Base-by-base conservation (phyloP, 2,113 vertebrate species). In the Microcebus jonahi region DNA sequence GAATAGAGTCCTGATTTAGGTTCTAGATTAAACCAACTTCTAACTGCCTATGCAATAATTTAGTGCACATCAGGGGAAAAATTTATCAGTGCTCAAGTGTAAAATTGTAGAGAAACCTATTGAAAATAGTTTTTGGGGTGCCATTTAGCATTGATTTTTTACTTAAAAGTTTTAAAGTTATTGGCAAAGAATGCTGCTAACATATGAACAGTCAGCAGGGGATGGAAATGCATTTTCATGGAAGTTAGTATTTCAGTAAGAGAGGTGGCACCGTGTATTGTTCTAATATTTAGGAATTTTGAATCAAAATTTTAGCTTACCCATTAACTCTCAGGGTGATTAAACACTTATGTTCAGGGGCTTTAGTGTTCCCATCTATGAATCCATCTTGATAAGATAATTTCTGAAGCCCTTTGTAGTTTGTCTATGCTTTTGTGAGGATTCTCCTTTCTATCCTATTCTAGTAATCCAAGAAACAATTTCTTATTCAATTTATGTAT, bases 1-100 rank as follows among this genome's bases (percentile, higher is more conserved):
- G 57, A 81, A 79, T 42, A 84, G 57, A 67, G 34, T 93, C 89
- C 88, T 76, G 25, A 82, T 45, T 68, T 80, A 34, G 5, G 36
- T 77, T 93, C 59, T 45, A 91, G 73, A 76, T 88, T 76, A 91
- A 97, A 87, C n/a, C 25, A 67, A 3, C 65, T 87, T 90, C 55
- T 45, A 68, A 7, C 36, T 85, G 8, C 48, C 50, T 17, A 45
- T 77, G 45, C 12, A 85, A 80, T 81, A 92, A 89, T 85, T 71
- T 50, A 85, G 88, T 71, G 5, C 14, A 71, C 9, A 65, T 80
- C 12, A 67, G 36, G 39, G 80, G 14, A n/a, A 42, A 96, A 94
- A 76, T 36, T 8, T n/a, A 89, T 68, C 31, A 63, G 57, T 57
- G 93, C 48, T 34, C 27, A 55, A 96, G 36, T 67, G 21, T 31